phyloP scores from a whole-genome alignment of 2,888 invertebrate genomes.

The Heteropelma amictum region DNA sequence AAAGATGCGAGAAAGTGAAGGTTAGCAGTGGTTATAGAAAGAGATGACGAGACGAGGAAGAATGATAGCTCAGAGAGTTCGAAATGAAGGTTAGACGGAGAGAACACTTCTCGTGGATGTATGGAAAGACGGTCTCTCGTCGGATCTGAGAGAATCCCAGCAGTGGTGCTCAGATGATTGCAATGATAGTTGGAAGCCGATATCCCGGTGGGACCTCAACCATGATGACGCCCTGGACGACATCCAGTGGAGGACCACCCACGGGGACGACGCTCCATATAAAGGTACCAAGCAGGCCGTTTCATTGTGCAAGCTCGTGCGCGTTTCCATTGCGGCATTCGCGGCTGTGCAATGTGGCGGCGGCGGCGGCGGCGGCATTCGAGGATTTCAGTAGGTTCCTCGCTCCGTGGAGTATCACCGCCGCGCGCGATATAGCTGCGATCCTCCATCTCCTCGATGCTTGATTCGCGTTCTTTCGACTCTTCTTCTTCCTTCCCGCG shows the following conservation, averaged over 20 bases:
- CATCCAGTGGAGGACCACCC: slow-evolving; percentile 74
- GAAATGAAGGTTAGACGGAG: slow-evolving; percentile 44
- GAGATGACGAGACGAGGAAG: slow-evolving; percentile 9
- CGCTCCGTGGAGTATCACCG: slow-evolving; percentile 52
- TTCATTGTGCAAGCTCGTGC: slow-evolving; percentile 66
- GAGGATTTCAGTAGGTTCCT: slow-evolving; percentile 63
- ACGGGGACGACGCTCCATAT: slow-evolving; percentile 76
- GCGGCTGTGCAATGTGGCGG: slow-evolving; percentile 38
- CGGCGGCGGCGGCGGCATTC: slow-evolving; percentile 49
- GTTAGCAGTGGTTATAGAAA: slow-evolving; percentile 26
- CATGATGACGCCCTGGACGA: slow-evolving; percentile 68
- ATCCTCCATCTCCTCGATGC: slow-evolving; percentile 48
- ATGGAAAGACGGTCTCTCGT: slow-evolving; percentile 25
- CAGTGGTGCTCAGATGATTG: slow-evolving; percentile 57
- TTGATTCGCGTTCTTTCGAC: slow-evolving; percentile 52
- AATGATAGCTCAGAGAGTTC: slow-evolving; percentile 22
- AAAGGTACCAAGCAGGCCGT: slow-evolving; percentile 69
- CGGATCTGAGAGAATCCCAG: slow-evolving; percentile 41
- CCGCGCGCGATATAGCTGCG: slow-evolving; percentile 44
- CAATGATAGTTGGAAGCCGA: not conserved
- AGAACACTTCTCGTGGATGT: slow-evolving; percentile 7
- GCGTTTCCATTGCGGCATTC: slow-evolving; percentile 63
- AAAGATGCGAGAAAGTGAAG: slow-evolving; percentile 26
- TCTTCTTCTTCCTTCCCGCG: slow-evolving; percentile 60
- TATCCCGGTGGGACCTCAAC: slow-evolving; percentile 46